A percentile compares a stretch with the other conserved stretches of the same genome.
These are phyloP conservation scores for Lathamus discolor DNA, from an alignment of 2,113 vertebrate genomes.

Conservation along the genomic window DNA sequence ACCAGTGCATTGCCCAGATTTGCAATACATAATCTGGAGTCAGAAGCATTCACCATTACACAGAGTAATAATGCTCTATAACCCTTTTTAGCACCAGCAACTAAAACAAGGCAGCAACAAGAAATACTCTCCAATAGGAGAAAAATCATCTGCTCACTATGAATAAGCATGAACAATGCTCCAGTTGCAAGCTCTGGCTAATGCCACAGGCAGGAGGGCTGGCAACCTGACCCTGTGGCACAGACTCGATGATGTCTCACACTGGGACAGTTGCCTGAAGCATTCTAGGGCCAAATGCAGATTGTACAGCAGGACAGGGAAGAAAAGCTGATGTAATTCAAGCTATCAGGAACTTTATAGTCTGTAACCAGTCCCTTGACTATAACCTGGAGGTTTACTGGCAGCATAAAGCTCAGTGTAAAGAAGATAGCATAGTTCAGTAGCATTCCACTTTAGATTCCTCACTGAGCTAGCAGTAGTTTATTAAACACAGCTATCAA, in stretches of 20 bases:
- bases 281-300: background rate
- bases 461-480: background rate
- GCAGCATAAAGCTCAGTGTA: background rate
- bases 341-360: background rate
- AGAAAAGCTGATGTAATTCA: background rate
- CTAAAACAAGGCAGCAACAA: background rate
- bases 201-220: background rate
- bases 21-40: background rate
- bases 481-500: background rate
- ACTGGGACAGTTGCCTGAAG: background rate
- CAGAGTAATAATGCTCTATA: background rate
- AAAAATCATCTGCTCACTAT: background rate
- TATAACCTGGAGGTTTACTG: background rate
- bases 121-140: background rate
- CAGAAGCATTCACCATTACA: background rate
- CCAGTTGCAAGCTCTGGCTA: background rate
- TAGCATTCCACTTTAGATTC: background rate
- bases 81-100: background rate
- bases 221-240: background rate
- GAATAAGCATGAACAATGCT: background rate
- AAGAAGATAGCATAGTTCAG: background rate
- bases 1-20: background rate
- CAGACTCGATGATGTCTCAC: background rate
- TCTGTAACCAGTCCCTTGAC: background rate
- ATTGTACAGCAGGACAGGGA: background rate